Evolutionary conservation across 2,888 invertebrate species (phyloP), one percentile per base, ranked within the genome.

Genomic region (Caenorhabditis becei): DNA sequence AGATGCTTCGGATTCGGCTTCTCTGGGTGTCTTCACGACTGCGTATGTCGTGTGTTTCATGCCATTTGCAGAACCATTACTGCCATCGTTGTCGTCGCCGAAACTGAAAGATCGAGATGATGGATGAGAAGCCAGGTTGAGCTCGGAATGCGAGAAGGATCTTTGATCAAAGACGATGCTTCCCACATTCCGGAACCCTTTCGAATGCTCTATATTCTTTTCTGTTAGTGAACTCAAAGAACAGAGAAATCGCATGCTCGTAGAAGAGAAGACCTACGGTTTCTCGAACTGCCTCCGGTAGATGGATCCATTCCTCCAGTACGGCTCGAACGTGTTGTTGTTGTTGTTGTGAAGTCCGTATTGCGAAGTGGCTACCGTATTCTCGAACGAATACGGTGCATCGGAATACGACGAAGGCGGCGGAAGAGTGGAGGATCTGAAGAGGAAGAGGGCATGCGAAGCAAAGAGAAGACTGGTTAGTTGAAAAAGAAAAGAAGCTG

Each of bases 241-340:
- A 37, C 20, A 56, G 18, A 56, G 18, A 32, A 26, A 56, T 2
- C 41, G 14, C 37, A 63, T 59, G 61, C 58, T 26, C 47, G 26
- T 20, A 37, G 59, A 28, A 28, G 32, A 35, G 28, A 62, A 62
- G 14, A 70, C 78, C 44, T 72, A 80, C 81, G 71, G 66, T 72
- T 71, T 80, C 3, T 80, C 87, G 47, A 84, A 90, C 62, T 88
- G 86, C 44, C 89, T 70, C 62, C 87, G 83, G 74, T 90, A 90
- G 67, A 88, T 89, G 16, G 86, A 80, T 14, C 89, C 83, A 61
- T 90, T 89, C 35, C 90, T 80, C 90, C 90, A 90, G 75, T 90
- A 90, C 2, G 90, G 89, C 63, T 89, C 89, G 79, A 85, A 85
- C 61, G 77, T 66, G 24, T 71, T 56, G 47, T 44, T 61, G 35